Evolutionary conservation across 2,888 invertebrate species (phyloP), one percentile per base, ranked within the genome.

Genomic region (Tenthredo mesomela): DNA sequence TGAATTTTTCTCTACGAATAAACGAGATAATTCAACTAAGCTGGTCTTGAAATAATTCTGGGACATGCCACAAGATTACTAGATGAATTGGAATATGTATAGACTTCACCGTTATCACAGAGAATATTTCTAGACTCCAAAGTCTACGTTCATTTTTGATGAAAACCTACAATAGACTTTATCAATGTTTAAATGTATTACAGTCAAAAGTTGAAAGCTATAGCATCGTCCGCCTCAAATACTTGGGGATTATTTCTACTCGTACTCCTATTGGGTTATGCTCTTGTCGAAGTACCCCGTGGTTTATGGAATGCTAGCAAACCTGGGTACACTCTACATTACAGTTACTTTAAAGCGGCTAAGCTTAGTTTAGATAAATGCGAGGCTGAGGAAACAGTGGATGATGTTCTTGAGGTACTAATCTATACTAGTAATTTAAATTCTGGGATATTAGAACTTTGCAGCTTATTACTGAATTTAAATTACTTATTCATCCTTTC

Each of bases 171-270:
- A 3, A 18, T 29, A 33, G 29, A 15, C 65, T 15, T 50, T 54
- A 78, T 58, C 15, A 43, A 29, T 75, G 61, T 33, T 33, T 37
- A 18, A 40, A 58, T 86, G 78, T 87, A 85, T 91, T 92, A 58
- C 92, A 96, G 96, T 89, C 95, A 95, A 85, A 98, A 99, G 93
- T 94, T 99, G 54, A 99, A 99, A 94, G 97, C 98, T 0, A 98
- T 99, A 88, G 98, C 99, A 37, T 98, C 99, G 4, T 98, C 99
- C 21, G 99, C 99, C 3, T 99, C 99, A 91, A 99, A 99, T 93
- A 99, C 99, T 0, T 99, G 99, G 99, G 99, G 99, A 85, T 94
- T 99, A 83, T 98, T 99, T 93, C 94, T 99, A 47, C 94, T 99
- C 77, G 98, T 99, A 75, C 94, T 99, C 33, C 94, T 99, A 87